Percentiles rank a stretch among this genome's conserved stretches.
phyloP scores from a whole-genome alignment of 2,797 vertebrate species.

The Lacerta viridis region DNA sequence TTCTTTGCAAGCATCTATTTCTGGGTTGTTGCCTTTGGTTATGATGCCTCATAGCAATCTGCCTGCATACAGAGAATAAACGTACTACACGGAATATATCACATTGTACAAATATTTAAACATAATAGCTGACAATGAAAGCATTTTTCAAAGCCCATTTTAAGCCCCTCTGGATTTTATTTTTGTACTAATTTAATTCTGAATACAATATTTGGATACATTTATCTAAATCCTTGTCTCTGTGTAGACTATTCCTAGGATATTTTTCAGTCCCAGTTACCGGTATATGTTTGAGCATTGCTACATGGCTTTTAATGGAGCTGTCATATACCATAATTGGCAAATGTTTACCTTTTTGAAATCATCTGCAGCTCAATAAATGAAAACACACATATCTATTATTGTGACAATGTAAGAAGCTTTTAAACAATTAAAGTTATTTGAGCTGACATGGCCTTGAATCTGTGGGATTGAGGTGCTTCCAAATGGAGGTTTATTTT shows the following conservation, averaged over 20 bases:
- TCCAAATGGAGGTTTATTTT: too few species aligned
- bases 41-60: background rate
- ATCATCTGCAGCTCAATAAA: background rate
- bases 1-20: slow-evolving; percentile 4
- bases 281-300: background rate
- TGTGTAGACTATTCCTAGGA: background rate
- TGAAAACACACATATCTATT: background rate
- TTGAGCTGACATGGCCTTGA: background rate
- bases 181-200: slow-evolving; percentile 1
- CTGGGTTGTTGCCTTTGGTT: background rate
- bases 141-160: background rate
- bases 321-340: background rate
- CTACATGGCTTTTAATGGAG: background rate
- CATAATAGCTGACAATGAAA: background rate
- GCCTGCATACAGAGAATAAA: background rate
- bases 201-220: background rate
- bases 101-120: background rate
- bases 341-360: too few species aligned
- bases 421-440: background rate
- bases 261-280: background rate
- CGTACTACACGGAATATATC: background rate
- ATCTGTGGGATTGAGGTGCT: background rate
- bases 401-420: background rate
- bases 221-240: background rate
- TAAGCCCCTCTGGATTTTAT: background rate